Conservation (phyloP, 2,113 vertebrate genomes). For the Chamaea fasciata region DNA sequence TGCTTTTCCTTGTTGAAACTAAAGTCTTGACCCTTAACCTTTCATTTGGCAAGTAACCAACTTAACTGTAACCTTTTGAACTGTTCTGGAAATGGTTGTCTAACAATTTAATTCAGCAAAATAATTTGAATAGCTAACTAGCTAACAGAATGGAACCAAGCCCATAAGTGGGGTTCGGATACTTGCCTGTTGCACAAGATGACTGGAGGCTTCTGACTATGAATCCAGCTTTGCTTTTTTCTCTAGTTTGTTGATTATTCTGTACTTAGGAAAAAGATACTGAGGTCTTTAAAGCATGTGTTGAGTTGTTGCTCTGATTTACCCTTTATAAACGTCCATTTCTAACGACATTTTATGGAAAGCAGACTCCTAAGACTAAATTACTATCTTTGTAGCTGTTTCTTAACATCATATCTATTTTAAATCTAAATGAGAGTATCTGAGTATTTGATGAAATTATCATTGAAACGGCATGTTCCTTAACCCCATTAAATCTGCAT, state of each 20-base stretch:
- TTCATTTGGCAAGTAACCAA: neutral
- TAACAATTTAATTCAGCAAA: neutral
- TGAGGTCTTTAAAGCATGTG: neutral
- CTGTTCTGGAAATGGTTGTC: neutral
- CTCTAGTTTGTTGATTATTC: neutral
- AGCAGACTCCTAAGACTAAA: neutral
- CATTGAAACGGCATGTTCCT: constrained; percentile 11
- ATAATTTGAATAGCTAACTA: constrained; percentile 7
- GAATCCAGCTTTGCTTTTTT: neutral
- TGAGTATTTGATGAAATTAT: constrained; percentile 42
- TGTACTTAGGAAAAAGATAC: neutral
- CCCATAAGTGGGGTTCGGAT: neutral
- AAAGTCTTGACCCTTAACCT: neutral
- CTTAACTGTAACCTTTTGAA: neutral
- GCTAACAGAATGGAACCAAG: neutral
- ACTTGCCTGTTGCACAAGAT: neutral
- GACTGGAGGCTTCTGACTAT: neutral
- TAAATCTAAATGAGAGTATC: constrained; percentile 25
- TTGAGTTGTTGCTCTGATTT: neutral
- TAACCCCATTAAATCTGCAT: constrained; percentile 35
- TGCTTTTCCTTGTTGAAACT: neutral
- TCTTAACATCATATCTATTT: constrained; percentile 9
- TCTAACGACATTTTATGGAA: neutral
- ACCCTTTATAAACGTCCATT: neutral
- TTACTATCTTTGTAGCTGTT: neutral